Base-by-base conservation (phyloP, 1,140 invertebrate species). In the Chionoecetes opilio region DNA sequence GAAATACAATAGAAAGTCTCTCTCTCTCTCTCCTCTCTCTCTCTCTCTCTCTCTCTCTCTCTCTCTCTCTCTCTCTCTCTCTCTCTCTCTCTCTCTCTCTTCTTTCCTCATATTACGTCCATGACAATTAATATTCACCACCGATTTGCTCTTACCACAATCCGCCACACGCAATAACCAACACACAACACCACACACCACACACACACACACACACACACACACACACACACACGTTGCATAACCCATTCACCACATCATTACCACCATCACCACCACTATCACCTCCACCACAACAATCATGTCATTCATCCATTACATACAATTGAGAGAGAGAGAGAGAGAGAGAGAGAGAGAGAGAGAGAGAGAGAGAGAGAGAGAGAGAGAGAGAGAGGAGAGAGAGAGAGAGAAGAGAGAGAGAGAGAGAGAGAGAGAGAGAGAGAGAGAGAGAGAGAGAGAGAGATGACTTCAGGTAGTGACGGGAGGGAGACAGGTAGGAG, bases 361-460 rank as follows among this genome's bases (percentile, higher is more conserved):
- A 9, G 31, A 31, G 6, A 8, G 26, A 8, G 26, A 84, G n/a
- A 5, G 26, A 84, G 26, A 26, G 6, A 32, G 26, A 32, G 26
- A 26, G 8, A 32, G n/a, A 6, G 31, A 38, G 3, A 38, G 38
- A 21, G 1, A 21, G n/a, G 38, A 38, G n/a, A 37, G 34, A 89
- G 87, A 38, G 14, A 35, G 37, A 89, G 34, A 89, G 31, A 26
- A 53, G 88, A 63, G 88, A 53, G n/a, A 53, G 9, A 91, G 88
- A 90, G 88, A 91, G 88, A 91, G 26, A 63, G 41, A 91, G 41
- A 91, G 88, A 91, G 88, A 90, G 88, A 90, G 88, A 90, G 88
- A 90, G 37, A 90, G 88, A 90, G 37, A 46, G 38, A 38, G 37
- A 90, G 88, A 91, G 90, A 91, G 90, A 91, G 91, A 75, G 53